Percentiles rank a stretch among this genome's conserved stretches.
Evolutionary conservation across 2,888 invertebrate species (phyloP).

Genomic region (Euzophera pinguis): DNA sequence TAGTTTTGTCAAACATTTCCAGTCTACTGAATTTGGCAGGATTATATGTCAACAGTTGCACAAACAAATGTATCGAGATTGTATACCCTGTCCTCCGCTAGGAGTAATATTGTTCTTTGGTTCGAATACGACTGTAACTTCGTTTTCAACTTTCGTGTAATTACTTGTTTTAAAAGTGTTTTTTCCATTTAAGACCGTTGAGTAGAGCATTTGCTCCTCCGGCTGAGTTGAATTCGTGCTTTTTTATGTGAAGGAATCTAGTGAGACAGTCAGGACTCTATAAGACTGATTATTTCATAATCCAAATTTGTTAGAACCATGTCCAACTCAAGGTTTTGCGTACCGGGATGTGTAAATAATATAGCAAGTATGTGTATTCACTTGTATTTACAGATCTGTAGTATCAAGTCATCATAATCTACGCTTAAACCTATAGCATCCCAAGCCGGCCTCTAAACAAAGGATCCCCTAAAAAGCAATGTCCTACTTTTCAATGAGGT

Average conservation of each 20-base stretch:
- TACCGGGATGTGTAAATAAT: slow-evolving; percentile 9
- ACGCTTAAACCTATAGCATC: not conserved
- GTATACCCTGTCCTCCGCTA: too few species aligned
- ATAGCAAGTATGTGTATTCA: not conserved
- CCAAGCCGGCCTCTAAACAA: not conserved
- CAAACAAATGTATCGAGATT: too few species aligned
- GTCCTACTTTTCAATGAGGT: not conserved
- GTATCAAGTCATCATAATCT: not conserved
- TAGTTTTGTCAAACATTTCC: too few species aligned
- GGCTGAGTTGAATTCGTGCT: slow-evolving; percentile 1
- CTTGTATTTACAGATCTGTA: too few species aligned
- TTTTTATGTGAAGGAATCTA: not conserved
- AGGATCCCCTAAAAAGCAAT: too few species aligned
- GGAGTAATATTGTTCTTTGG: too few species aligned
- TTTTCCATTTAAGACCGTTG: slow-evolving; percentile 14
- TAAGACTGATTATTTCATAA: not conserved
- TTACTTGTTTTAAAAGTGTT: too few species aligned
- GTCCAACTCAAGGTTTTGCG: slow-evolving; percentile 11
- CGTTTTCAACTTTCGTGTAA: too few species aligned
- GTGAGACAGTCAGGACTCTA: slow-evolving; percentile 15
- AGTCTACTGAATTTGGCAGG: too few species aligned
- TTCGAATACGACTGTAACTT: too few species aligned
- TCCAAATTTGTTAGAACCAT: not conserved
- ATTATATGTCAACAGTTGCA: too few species aligned
- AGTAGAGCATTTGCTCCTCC: slow-evolving; percentile 14